These are phyloP conservation scores for Aramus guarauna DNA, from an alignment of 2,113 vertebrate species.

Conservation along the genomic window DNA sequence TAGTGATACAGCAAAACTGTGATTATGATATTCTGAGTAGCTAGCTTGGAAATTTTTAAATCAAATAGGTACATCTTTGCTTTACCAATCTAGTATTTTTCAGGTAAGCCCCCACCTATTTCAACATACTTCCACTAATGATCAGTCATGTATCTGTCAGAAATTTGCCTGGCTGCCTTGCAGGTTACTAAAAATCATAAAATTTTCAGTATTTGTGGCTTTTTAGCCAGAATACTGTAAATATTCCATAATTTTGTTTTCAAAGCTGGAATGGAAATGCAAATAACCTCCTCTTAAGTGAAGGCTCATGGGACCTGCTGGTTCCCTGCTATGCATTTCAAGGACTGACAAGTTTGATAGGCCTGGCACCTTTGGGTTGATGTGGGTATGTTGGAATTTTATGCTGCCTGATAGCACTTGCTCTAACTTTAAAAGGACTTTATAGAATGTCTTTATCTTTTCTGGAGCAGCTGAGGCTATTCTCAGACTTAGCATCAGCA, in stretches of 20 bases:
- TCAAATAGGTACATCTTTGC: neutral
- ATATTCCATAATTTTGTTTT: neutral
- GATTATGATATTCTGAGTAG: neutral
- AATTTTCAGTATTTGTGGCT: neutral
- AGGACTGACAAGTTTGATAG: neutral
- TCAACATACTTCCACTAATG: neutral
- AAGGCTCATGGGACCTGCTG: neutral
- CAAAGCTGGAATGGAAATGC: neutral
- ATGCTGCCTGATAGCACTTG: neutral
- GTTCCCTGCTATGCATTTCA: neutral
- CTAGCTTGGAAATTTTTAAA: neutral
- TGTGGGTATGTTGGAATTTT: neutral
- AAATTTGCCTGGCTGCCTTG: neutral
- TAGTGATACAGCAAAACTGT: neutral
- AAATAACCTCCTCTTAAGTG: neutral
- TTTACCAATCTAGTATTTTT: no score
- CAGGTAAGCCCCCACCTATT: neutral
- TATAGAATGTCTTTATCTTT: neutral
- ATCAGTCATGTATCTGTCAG: neutral
- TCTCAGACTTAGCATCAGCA: neutral
- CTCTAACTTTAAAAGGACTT: neutral
- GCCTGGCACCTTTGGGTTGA: neutral
- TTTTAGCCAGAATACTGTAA: neutral
- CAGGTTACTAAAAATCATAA: neutral
- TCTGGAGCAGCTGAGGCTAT: neutral